Evolutionary conservation across 2,113 vertebrate species (phyloP), one percentile per base, ranked within the genome.

Genomic region (Phyllostomus discolor): DNA sequence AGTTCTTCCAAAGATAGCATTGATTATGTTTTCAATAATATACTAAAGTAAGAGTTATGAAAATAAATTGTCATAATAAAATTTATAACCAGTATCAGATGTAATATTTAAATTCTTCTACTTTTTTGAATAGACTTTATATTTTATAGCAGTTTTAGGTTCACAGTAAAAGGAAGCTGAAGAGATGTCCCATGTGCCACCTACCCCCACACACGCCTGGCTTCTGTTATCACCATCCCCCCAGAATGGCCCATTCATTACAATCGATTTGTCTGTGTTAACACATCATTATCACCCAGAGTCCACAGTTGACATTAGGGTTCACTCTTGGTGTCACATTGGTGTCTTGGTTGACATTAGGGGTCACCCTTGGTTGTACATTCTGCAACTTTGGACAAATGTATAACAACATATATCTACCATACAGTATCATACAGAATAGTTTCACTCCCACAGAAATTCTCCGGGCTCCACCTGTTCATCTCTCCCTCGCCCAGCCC

Each of bases 1-100:
- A 91, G 5, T 70, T 64, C 66, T 96, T 96, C 54, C 84, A 90
- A 94, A 92, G 57, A 70, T 94, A 81, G 26, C 43, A 86, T 17
- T 59, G 15, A 48, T 66, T 81, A n/a, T 90, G 1, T 79, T 97
- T 15, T 78, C 94, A 46, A 66, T 93, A 90, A 33, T 66, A 54
- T 64, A 66, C 43, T 81, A 62, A 85, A 67, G 48, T 38, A 12
- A n/a, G 17, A 76, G 19, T n/a, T n/a, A 35, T 81, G 43, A 33
- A 94, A 87, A 76, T 88, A 87, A 43, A 5, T 26, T 95, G 89
- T 89, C 62, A 4, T 67, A 73, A 57, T 80, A 80, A 80, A 80
- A 81, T 93, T 89, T 87, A 28, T 88, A 76, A 83, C 48, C 67
- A 89, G 11, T 72, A 92, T 95, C 67, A 83, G 50, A 88, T 81